These are phyloP conservation scores for Drosophila ustulata DNA, from an alignment of 2,888 invertebrate species.

Conservation along the genomic window DNA sequence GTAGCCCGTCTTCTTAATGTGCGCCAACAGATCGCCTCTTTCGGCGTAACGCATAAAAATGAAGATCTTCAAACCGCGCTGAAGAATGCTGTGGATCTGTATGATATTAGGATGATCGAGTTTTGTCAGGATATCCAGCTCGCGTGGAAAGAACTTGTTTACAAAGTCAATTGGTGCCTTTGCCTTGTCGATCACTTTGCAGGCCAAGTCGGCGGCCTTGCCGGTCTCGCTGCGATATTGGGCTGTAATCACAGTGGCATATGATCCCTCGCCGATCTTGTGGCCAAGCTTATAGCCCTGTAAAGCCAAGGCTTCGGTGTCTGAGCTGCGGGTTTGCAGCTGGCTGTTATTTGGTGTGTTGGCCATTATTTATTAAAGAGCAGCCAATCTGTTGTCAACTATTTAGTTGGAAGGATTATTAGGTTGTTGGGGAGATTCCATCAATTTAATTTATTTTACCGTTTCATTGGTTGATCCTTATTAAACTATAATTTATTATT, in stretches of 20 bases:
- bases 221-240: slow-evolving; percentile 90
- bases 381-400: slow-evolving; percentile 1
- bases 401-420: neutral
- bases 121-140: slow-evolving; percentile 94
- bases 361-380: slow-evolving; percentile 53
- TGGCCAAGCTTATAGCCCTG: slow-evolving; percentile 92
- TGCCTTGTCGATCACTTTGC: slow-evolving; percentile 96
- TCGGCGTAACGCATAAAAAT: slow-evolving; percentile 97
- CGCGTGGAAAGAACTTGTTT: slow-evolving; percentile 96
- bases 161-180: slow-evolving; percentile 95
- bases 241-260: slow-evolving; percentile 95
- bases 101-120: slow-evolving; percentile 96
- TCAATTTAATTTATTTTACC: slow-evolving; percentile 16
- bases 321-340: slow-evolving; percentile 89
- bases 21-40: slow-evolving; percentile 95
- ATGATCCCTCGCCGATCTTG: slow-evolving; percentile 96
- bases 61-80: slow-evolving; percentile 93
- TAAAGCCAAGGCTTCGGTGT: slow-evolving; percentile 93
- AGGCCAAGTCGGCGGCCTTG: slow-evolving; percentile 89
- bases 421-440: neutral
- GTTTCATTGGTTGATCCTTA: slow-evolving; percentile 23
- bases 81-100: slow-evolving; percentile 94
- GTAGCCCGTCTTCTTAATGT: slow-evolving; percentile 91
- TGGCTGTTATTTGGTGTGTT: slow-evolving; percentile 63
- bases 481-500: slow-evolving; percentile 35